A percentile compares a stretch with the other conserved stretches of the same genome.
Evolutionary conservation across 92 coral and sea anemone species (phyloP).

Genomic region (Porites rus): DNA sequence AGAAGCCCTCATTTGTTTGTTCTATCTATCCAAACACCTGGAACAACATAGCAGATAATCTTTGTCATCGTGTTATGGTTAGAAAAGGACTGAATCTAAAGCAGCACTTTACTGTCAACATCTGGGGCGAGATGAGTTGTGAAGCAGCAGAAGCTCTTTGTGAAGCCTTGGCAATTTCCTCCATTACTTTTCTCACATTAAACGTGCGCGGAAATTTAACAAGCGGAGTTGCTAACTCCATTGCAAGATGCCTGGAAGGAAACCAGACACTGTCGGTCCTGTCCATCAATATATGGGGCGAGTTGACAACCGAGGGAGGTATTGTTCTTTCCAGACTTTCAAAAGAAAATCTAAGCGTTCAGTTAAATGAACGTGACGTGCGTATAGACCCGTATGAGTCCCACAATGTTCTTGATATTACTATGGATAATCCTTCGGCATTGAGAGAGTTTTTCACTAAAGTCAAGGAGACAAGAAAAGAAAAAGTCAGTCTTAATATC

Average conservation of each 20-base stretch:
- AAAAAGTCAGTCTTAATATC: neutral
- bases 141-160: neutral
- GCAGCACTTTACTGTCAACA: neutral
- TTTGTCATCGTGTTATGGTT: neutral
- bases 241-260: neutral
- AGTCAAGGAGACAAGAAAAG: no score
- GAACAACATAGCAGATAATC: neutral
- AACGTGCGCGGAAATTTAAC: neutral
- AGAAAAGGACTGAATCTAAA: no score
- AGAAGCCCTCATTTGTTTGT: no score
- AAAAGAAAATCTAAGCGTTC: neutral
- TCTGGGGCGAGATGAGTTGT: constrained; percentile 20
- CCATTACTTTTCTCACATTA: neutral
- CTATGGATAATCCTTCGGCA: neutral
- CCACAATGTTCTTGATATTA: neutral
- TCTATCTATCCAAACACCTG: constrained; percentile 3
- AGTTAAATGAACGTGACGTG: neutral
- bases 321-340: neutral
- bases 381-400: neutral
- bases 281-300: constrained; percentile 13
- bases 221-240: neutral
- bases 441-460: neutral
- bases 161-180: neutral
- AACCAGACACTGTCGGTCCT: neutral
- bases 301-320: neutral